phyloP scores from a whole-genome alignment of 2,113 vertebrate genomes.

The Zosterops borbonicus region DNA sequence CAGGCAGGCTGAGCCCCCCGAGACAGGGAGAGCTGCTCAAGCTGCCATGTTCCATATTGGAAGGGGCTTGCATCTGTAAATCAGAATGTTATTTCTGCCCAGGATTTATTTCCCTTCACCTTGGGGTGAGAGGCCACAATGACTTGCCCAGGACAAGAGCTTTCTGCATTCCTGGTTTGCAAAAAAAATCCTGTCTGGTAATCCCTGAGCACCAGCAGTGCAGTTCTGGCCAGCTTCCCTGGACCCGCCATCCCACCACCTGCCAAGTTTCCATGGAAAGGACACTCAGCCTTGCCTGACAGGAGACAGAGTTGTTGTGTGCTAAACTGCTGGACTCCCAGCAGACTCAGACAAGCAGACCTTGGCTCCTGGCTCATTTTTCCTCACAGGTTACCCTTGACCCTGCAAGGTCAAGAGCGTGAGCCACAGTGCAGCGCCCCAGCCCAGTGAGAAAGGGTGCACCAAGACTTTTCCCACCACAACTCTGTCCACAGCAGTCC shows the following conservation, averaged over 20 bases:
- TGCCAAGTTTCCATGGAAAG: conserved; percentile 2
- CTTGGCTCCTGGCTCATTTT: accelerated
- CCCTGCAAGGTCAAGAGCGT: neutral
- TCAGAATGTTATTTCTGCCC: neutral
- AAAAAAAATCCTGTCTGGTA: neutral
- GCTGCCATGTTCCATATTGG: accelerated
- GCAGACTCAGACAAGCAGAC: neutral
- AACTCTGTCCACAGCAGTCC: neutral
- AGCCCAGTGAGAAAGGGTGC: accelerated
- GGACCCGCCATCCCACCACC: neutral
- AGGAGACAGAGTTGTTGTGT: neutral
- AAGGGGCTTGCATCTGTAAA: neutral
- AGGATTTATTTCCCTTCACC: neutral
- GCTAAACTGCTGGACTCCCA: neutral
- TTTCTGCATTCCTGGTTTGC: neutral
- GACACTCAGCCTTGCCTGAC: neutral
- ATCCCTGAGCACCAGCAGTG: neutral
- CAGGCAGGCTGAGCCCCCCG: neutral
- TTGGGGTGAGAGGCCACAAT: neutral
- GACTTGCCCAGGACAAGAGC: neutral
- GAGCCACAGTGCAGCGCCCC: neutral
- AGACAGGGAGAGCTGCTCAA: neutral
- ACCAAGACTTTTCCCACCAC: neutral
- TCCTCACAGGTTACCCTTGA: neutral
- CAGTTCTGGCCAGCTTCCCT: neutral